Evolutionary conservation across 2,113 vertebrate genomes (phyloP), one percentile per base, ranked within the genome.

Genomic region (Heterocephalus glaber): DNA sequence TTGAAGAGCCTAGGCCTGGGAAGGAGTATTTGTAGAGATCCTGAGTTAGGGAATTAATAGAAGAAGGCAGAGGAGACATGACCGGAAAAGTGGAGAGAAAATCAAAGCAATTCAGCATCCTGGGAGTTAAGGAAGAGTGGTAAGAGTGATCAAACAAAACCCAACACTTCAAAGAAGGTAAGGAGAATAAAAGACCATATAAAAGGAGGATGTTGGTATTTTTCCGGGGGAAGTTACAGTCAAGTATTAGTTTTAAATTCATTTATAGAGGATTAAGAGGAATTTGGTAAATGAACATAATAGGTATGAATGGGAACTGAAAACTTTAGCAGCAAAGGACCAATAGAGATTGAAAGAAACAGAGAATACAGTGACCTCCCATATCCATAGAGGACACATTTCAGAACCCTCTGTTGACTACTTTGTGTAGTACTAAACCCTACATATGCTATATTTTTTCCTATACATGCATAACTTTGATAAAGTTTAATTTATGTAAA

Each of bases 41-140:
- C 7, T 1, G 7, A 52, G 12, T 68, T 56, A 54, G 56, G 24
- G 28, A n/a, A 47, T 95, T 86, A 68, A 52, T 13, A 33, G 54
- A 74, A 58, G 28, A 35, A 8, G 8, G 41, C 66, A 81, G 11
- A 68, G 33, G 13, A 76, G 76, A 10, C 35, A 33, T 30, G 49
- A 26, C 52, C n/a, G 76, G 68, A 96, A 87, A 85, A 89, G 24
- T 60, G 33, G 19, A 41, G 35, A 74, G 74, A 89, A 96, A 65
- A 63, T 19, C n/a, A 41, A 19, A 60, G 49, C 33, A 17, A 28
- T 52, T n/a, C 33, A 79, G 30, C 28, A n/a, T 26, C 38, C 30
- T 60, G n/a, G 41, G 33, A 91, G 3, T 65, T 80, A 26, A 81
- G 65, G 60, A 47, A 54, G 5, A 56, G 12, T 16, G 10, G 30